Evolutionary conservation across 2,888 invertebrate genomes (phyloP), one percentile per base, ranked within the genome.

Genomic region (Hecatera dysodea): DNA sequence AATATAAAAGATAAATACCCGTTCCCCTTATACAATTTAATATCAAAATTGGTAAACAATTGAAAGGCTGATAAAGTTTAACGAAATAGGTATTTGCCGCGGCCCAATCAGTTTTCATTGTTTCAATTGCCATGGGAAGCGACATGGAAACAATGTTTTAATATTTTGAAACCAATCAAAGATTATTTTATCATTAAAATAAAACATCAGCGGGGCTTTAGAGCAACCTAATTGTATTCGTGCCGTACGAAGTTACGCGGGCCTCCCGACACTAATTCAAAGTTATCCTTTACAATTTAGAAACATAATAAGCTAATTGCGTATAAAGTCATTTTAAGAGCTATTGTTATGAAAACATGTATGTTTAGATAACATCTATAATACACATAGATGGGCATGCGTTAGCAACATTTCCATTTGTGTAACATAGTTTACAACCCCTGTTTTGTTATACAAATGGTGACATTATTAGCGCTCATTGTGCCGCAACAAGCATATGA

Each of bases 371-470:
- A 68, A 75, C 55, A 75, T 64, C 64, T 73, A 69, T 61, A 72
- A 70, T 53, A 73, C 53, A 72, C 65, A 46, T 66, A 81, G 73
- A 81, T 84, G 82, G 81, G 80, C 79, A 63, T 81, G 80, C 77
- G 81, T 72, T 81, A 63, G 79, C 68, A 60, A 67, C 71, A 75
- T 78, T 75, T 57, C 80, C 83, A 80, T 86, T 85, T 84, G 83
- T 82, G 79, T 83, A 78, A 75, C 79, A 79, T 80, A 81, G 86
- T 87, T 88, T 85, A 82, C 85, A 84, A 84, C 80, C 85, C 85
- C 82, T 86, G 85, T 89, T 90, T 93, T 93, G 92, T 93, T 82
- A 93, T 93, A 93, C 87, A 89, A 88, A 93, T 93, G 83, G 72
- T 75, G 76, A 82, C 84, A 86, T 86, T 88, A 88, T 88, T 84